Evolutionary conservation across 2,888 invertebrate genomes (phyloP).

Genomic region (Lagria hirta): DNA sequence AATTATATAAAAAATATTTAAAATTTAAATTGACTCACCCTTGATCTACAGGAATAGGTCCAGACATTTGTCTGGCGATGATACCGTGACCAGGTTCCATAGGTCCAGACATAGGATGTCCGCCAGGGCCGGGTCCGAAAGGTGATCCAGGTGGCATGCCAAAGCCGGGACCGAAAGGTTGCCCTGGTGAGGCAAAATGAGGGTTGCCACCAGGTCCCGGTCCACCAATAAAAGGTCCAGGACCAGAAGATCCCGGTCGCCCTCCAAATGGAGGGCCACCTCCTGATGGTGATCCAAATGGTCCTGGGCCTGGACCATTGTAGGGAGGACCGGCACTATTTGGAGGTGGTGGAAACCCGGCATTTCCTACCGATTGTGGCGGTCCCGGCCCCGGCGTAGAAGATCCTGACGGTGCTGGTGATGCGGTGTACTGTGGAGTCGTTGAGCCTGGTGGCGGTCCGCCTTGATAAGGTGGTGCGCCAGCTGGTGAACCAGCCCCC

Average conservation of each 20-base stretch:
- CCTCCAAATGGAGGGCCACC: conserved; percentile 64
- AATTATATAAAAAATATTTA: too few species aligned
- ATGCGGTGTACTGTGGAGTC: conserved; percentile 82
- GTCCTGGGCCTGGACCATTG: conserved; percentile 67
- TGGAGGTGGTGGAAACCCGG: conserved; percentile 60
- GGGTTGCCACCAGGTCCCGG: conserved; percentile 69
- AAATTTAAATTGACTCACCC: conserved; percentile 58
- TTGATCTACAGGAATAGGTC: conserved; percentile 80
- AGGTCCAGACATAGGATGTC: conserved; percentile 64
- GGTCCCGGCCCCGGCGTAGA: conserved; percentile 73
- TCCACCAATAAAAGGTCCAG: conserved; percentile 67
- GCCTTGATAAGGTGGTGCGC: conserved; percentile 69
- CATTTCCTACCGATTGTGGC: conserved; percentile 57
- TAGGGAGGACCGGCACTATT: conserved; percentile 64
- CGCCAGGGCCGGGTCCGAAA: conserved; percentile 66
- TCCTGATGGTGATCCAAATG: conserved; percentile 69
- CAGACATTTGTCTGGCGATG: conserved; percentile 64
- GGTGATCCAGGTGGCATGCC: conserved; percentile 73
- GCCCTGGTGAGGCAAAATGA: conserved; percentile 65
- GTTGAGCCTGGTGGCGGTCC: conserved; percentile 72
- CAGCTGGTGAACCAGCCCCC: conserved; percentile 74
- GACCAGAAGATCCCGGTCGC: conserved; percentile 68
- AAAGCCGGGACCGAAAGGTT: conserved; percentile 63
- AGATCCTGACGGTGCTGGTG: conserved; percentile 79
- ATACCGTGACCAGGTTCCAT: conserved; percentile 64